Percentiles rank a stretch among this genome's conserved stretches.
Evolutionary conservation across 1,140 invertebrate species (phyloP).

Genomic region (Caenorhabditis briggsae): DNA sequence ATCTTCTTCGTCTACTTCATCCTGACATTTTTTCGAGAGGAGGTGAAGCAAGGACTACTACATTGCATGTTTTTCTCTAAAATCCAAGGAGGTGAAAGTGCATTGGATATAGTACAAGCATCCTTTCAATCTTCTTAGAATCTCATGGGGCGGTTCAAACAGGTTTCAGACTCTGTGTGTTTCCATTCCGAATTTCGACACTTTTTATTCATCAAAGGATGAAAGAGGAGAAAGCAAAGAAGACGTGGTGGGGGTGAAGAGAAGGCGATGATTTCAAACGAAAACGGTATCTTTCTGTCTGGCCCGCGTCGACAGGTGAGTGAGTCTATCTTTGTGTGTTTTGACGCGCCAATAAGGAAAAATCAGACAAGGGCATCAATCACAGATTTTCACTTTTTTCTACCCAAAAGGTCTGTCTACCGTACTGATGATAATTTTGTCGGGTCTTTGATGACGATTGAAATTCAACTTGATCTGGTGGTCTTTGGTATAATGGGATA

Average conservation of each 20-base stretch:
- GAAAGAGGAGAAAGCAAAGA: conserved; percentile 26
- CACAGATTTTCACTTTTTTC: conserved; percentile 37
- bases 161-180: conserved; percentile 11
- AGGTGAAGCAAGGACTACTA: conserved; percentile 21
- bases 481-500: no score
- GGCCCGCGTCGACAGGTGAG: not conserved
- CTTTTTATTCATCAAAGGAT: conserved; percentile 39
- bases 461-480: not conserved
- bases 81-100: not conserved
- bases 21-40: conserved; percentile 36
- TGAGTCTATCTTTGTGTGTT: not conserved
- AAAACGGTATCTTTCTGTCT: conserved; percentile 48
- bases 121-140: not conserved
- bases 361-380: conserved; percentile 49
- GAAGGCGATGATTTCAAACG: conserved; percentile 38
- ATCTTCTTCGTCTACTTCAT: not conserved
- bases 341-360: conserved; percentile 43
- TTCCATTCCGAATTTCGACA: conserved; percentile 51
- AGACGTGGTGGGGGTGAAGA: not conserved
- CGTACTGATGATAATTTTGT: not conserved
- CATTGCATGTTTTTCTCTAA: not conserved
- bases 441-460: conserved; percentile 9
- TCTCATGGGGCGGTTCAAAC: conserved; percentile 1
- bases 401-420: conserved; percentile 8
- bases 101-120: conserved; percentile 51